Evolutionary conservation across 2,113 vertebrate species (phyloP).

Genomic region (Lycaon pictus): DNA sequence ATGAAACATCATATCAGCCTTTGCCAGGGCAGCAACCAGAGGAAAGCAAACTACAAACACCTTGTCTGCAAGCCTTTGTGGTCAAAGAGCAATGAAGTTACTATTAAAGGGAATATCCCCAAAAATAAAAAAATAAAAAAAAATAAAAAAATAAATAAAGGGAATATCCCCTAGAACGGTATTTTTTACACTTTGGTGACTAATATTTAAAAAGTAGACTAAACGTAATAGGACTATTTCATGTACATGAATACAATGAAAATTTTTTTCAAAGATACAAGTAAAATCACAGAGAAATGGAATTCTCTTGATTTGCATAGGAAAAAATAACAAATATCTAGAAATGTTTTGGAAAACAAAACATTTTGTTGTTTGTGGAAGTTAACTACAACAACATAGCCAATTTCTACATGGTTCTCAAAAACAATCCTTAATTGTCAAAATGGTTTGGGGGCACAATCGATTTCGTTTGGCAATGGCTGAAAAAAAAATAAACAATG

Average conservation of each 20-base stretch:
- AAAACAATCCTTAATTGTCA: constrained; percentile 65
- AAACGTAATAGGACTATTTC: constrained; percentile 33
- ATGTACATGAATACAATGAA: constrained; percentile 15
- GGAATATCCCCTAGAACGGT: background rate
- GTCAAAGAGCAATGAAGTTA: background rate
- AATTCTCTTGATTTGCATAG: constrained; percentile 46
- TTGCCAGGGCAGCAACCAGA: constrained; percentile 24
- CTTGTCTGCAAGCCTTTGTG: background rate
- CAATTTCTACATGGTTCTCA: constrained; percentile 54
- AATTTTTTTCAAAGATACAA: constrained; percentile 19
- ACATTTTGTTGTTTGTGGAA: constrained; percentile 60
- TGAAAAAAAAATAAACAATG: constrained; percentile 67
- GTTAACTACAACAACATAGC: constrained; percentile 52
- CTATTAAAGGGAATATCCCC: background rate
- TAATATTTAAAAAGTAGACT: constrained; percentile 24
- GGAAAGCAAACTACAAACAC: constrained; percentile 31
- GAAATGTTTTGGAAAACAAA: constrained; percentile 52
- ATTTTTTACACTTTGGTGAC: constrained; percentile 20
- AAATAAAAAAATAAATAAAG: background rate
- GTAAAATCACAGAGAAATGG: constrained; percentile 38
- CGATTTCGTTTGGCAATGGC: constrained; percentile 58
- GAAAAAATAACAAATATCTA: constrained; percentile 53
- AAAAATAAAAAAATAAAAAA: no score
- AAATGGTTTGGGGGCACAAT: constrained; percentile 57
- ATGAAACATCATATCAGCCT: constrained; percentile 30